Base-by-base conservation (phyloP, 2,113 vertebrate genomes). In the Oreocharis arfaki region DNA sequence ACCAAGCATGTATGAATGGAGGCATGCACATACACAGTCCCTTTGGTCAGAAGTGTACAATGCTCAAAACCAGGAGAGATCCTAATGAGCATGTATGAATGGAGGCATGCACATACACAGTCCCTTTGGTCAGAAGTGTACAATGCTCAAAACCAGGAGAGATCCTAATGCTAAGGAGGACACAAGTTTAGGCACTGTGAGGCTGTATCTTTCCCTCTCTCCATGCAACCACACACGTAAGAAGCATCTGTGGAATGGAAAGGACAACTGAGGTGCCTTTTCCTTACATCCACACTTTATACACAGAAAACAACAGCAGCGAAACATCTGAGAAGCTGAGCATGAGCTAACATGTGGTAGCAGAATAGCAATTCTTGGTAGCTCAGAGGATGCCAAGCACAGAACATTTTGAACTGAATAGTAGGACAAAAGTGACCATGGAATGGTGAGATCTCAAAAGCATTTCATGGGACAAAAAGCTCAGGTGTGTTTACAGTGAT, bases 261-360 rank as follows among this genome's bases (percentile, higher is more conserved):
- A 55, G 57, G 65, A 53, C 39, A 56, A 21, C 16, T 30, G 41
- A 79, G 35, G n/a, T 3, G 1, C 27, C 30, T 83, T 59, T 60
- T 71, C 33, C 30, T 68, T 59, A 15, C 11, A 16, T 50, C 44
- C 47, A 9, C 5, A 3, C 33, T 32, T 81, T 12, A 19, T 1
- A 2, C 18, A 23, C 37, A 75, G 55, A 44, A 81, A 26, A 61
- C 24, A 70, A 11, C n/a, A 87, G 42, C 69, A 67, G 18, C 14
- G 42, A 57, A 74, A 56, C 52, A 39, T 11, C 13, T n/a, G 78
- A 55, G 47, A 63, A 82, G 46, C 3, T 74, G 50, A 67, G 20
- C 0, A 0, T 70, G 60, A 79, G 65, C 47, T 59, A 21, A 26
- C 13, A 6, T 3, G 1, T 44, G 15, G 15, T 49, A 37, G 57